phyloP scores from a whole-genome alignment of 2,113 vertebrate genomes.

The Xenopus laevis region DNA sequence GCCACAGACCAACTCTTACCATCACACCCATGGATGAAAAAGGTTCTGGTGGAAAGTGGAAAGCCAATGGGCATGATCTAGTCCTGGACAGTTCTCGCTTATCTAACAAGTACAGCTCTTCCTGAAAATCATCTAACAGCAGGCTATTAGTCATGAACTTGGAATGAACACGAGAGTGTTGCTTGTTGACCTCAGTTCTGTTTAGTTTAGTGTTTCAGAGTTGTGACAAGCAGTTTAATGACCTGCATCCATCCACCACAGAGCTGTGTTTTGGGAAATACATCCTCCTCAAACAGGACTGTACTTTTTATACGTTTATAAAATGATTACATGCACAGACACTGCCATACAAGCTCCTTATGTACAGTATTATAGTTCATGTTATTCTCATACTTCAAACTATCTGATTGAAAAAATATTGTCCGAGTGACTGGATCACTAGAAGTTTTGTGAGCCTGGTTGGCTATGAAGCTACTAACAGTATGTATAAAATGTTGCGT shows the following conservation, averaged over 20 bases:
- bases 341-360: slow-evolving; percentile 16
- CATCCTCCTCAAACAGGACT: not conserved
- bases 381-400: not conserved
- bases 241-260: not conserved
- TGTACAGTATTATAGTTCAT: slow-evolving; percentile 16
- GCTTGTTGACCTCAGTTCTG: no score
- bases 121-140: slow-evolving; percentile 51
- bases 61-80: slow-evolving; percentile 73
- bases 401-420: not conserved
- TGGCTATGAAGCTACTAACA: not conserved
- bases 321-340: not conserved
- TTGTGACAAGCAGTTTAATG: not conserved
- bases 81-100: slow-evolving; percentile 81
- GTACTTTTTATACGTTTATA: not conserved
- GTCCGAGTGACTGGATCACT: slow-evolving; percentile 13
- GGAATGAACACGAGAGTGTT: not conserved
- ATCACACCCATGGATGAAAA: slow-evolving; percentile 69
- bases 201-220: not conserved
- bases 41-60: slow-evolving; percentile 74
- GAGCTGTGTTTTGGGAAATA: not conserved
- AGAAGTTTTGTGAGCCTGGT: not conserved
- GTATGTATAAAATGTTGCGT: not conserved
- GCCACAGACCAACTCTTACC: slow-evolving; percentile 66
- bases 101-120: slow-evolving; percentile 83
- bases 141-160: not conserved